Evolutionary conservation across 2,888 invertebrate genomes (phyloP), one percentile per base, ranked within the genome.

Genomic region (Bembecia ichneumoniformis): DNA sequence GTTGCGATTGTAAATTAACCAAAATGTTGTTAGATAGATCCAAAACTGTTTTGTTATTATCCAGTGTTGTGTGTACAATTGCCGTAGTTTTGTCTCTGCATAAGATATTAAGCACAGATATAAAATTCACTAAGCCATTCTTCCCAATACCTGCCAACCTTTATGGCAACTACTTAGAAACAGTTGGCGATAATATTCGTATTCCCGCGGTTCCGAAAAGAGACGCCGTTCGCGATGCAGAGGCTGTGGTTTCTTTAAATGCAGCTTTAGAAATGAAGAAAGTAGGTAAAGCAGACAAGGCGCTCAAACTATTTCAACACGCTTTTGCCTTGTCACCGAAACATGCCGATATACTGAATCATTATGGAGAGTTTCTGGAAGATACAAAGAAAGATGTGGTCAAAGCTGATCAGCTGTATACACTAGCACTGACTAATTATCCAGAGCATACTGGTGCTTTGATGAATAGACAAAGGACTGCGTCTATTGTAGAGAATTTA

Each of bases 281-380:
- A 48, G 83, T 90, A 40, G 96, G 96, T 3, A 97, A 96, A 72
- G 82, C 90, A 49, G 94, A 94, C 49, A 97, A 96, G 79, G 97
- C 97, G 0, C 82, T 93, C 36, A 94, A 94, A 71, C 76, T 96
- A 34, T 94, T 96, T 68, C 92, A 96, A 77, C 98, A 98, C 80
- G 98, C 98, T 0, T 90, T 95, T 51, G 95, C 96, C 0, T 84
- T 99, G 43, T 95, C 96, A 11, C 98, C 98, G 0, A 91, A 93
- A 62, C 95, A 98, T 82, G 95, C 97, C 0, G 97, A 98, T 66
- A 92, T 98, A 47, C 86, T 99, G 7, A 94, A 95, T 56, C 93
- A 94, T 65, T 98, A 95, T 71, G 98, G 98, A 10, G 96, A 97
- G 76, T 97, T 96, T 72, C 77, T 98, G 51, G 98, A 98, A 77